Conservation (phyloP, 2,797 vertebrate genomes). For the Chaetophractus vellerosus region DNA sequence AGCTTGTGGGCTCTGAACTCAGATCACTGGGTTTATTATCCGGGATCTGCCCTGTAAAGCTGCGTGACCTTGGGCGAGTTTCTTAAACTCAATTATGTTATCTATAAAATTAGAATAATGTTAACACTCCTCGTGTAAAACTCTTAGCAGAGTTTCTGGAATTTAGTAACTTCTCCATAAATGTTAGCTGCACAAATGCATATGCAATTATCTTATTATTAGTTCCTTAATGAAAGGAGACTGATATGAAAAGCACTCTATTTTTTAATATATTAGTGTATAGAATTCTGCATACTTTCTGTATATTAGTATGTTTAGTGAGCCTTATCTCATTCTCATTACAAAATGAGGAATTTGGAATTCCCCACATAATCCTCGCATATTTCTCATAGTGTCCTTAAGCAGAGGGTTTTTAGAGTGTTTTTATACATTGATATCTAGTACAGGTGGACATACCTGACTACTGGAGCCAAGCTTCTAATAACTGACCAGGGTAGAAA, state of each 20-base stretch:
- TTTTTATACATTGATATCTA: not conserved
- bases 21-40: not conserved
- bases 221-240: constrained; percentile 38
- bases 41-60: not conserved
- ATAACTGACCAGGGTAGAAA: not conserved
- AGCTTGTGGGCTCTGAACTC: not conserved
- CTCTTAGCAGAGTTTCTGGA: constrained; percentile 49
- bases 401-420: not conserved
- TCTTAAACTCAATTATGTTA: not conserved
- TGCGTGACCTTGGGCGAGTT: not conserved
- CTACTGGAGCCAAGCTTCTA: not conserved
- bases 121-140: not conserved
- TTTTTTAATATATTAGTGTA: not conserved
- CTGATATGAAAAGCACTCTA: not conserved
- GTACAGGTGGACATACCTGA: not conserved
- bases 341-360: not conserved
- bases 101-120: not conserved
- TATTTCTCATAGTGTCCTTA: not conserved
- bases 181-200: constrained; percentile 32
- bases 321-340: constrained; percentile 15
- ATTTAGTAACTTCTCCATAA: not conserved
- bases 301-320: constrained; percentile 24
- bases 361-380: not conserved
- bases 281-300: not conserved
- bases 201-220: constrained; percentile 52